Evolutionary conservation across 2,797 vertebrate genomes (phyloP).

Genomic region (Lepus oiostolus): DNA sequence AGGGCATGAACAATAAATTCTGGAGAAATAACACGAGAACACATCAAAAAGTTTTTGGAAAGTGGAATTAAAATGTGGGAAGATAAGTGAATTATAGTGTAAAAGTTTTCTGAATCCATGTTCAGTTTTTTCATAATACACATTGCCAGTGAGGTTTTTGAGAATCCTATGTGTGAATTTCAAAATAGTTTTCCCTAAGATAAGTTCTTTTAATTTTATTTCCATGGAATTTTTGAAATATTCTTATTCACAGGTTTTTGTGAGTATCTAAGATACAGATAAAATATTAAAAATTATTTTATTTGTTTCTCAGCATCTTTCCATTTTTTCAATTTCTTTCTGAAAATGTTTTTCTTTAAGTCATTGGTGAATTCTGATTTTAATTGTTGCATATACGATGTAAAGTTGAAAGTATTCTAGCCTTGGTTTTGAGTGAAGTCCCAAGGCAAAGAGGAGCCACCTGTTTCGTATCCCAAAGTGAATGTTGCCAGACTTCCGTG

Average conservation of each 20-base stretch:
- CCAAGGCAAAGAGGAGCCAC: background rate
- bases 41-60: no score
- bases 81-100: no score
- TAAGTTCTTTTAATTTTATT: no score
- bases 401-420: background rate
- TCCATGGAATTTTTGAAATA: no score
- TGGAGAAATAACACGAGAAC: background rate
- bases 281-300: conserved; percentile 36
- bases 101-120: no score
- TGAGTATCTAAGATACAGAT: background rate
- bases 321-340: conserved; percentile 2
- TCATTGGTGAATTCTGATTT: conserved; percentile 22
- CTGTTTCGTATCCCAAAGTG: background rate
- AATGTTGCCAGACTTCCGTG: background rate
- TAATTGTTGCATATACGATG: background rate
- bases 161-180: no score
- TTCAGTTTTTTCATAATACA: no score
- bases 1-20: background rate
- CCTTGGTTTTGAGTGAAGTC: conserved; percentile 33
- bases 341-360: background rate
- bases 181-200: no score
- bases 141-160: no score
- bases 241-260: background rate
- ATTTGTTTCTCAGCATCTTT: background rate
- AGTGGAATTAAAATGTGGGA: no score